These are phyloP conservation scores for Hippoglossus hippoglossus DNA, from an alignment of 2,797 vertebrate species.

Conservation along the genomic window DNA sequence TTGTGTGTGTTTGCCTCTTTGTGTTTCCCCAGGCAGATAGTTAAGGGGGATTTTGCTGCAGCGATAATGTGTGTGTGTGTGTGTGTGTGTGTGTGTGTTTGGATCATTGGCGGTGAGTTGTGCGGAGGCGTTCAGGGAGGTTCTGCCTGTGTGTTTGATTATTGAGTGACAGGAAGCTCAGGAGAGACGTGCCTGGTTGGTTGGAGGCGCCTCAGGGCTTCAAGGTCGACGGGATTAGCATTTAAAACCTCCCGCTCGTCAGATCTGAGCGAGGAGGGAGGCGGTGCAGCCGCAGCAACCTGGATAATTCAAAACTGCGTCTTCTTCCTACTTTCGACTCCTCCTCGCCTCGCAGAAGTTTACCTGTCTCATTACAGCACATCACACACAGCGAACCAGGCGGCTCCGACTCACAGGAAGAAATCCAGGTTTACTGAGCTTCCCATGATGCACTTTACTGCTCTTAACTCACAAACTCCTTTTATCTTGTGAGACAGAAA, in stretches of 20 bases:
- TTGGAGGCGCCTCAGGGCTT: conserved; percentile 60
- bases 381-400: conserved; percentile 2
- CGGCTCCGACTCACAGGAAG: no score
- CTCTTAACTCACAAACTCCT: no score
- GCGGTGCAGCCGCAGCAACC: conserved; percentile 1
- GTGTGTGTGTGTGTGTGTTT: not conserved
- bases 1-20: conserved; percentile 8
- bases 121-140: conserved; percentile 36
- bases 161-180: conserved; percentile 67
- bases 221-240: conserved; percentile 71
- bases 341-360: conserved; percentile 19
- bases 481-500: no score
- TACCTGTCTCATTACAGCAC: conserved; percentile 37
- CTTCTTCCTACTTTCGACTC: conserved; percentile 33
- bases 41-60: no score
- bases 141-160: conserved; percentile 64
- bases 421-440: no score
- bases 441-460: no score
- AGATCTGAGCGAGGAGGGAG: conserved; percentile 44
- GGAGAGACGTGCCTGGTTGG: conserved; percentile 58
- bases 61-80: conserved; percentile 1
- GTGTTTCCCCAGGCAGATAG: conserved; percentile 13
- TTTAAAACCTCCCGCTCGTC: conserved; percentile 57
- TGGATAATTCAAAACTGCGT: conserved; percentile 37
- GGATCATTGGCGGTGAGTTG: conserved; percentile 32